Base-by-base conservation (phyloP, 2,888 invertebrate species). In the Apodemia duryi region DNA sequence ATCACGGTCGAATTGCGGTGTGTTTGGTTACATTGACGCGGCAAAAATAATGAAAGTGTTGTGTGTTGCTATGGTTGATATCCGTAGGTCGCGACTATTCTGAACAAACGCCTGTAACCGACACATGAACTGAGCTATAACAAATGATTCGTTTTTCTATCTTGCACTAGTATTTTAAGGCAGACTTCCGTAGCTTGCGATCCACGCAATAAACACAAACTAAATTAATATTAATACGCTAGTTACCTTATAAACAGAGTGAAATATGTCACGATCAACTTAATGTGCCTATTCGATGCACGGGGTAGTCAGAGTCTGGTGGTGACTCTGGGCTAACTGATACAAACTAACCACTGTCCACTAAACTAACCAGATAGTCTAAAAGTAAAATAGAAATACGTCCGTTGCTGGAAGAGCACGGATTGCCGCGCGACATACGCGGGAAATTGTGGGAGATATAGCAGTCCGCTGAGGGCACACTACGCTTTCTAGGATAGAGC, bases 1-100 rank as follows among this genome's bases (percentile, higher is more conserved):
- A 78, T 79, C 74, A 75, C 74, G 77, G 77, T 74, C 74, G 74
- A 75, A 80, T 75, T 77, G 77, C 67, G 70, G 74, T 70, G 73
- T 77, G 69, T 73, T 72, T 75, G 73, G 72, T 71, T 64, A 69
- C 69, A 65, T 65, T 49, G 61, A 51, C 62, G 66, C 63, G 68
- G 66, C 67, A 69, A 72, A 72, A 73, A 72, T 73, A 73, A 71
- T 69, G 69, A 66, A 69, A 71, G 69, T 73, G 68, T 71, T 70
- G 64, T 64, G 62, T 65, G 67, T 65, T 66, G 67, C 63, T 63
- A 61, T 67, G 46, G 64, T 65, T 63, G 63, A 32, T 64, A 66
- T 62, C 46, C 46, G 60, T 41, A 52, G 64, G 61, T 63, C 21
- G 28, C 63, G 11, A 38, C 52, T 41, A 41, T 38, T 32, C 6